A percentile compares a stretch with the other conserved stretches of the same genome.
Conservation (phyloP, 2,113 vertebrate species). For the Myodes glareolus region DNA sequence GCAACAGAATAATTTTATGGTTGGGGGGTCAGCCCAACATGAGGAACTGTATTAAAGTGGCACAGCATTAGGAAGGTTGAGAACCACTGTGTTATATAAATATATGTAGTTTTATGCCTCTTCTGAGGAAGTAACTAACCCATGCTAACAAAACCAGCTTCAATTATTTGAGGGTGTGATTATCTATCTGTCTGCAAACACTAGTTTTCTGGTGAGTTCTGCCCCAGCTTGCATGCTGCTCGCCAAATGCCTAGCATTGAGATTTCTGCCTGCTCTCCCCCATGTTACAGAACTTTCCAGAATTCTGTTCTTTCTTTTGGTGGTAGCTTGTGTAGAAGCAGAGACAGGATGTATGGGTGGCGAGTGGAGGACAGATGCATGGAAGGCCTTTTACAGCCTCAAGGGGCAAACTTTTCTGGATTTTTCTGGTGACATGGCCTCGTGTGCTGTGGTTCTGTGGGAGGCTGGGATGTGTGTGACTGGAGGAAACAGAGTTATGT, state of each 20-base stretch:
- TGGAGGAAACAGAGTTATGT: neutral
- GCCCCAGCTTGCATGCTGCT: neutral
- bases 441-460: neutral
- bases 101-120: neutral
- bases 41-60: neutral
- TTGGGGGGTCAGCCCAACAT: neutral
- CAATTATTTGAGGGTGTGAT: neutral
- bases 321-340: neutral
- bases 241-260: too few species aligned
- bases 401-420: neutral
- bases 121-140: neutral
- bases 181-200: neutral
- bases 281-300: neutral
- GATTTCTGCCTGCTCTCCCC: too few species aligned
- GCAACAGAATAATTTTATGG: neutral
- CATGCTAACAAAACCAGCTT: neutral
- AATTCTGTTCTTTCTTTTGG: neutral
- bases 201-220: neutral
- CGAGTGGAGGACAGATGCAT: neutral
- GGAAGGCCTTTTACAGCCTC: neutral
- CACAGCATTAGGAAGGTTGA: neutral
- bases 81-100: neutral
- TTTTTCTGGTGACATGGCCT: neutral
- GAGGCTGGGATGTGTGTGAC: neutral
- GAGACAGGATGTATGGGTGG: too few species aligned